Percentiles rank a stretch among this genome's conserved stretches.
Conservation (phyloP, 2,888 invertebrate genomes). For the Coelopa pilipes region DNA sequence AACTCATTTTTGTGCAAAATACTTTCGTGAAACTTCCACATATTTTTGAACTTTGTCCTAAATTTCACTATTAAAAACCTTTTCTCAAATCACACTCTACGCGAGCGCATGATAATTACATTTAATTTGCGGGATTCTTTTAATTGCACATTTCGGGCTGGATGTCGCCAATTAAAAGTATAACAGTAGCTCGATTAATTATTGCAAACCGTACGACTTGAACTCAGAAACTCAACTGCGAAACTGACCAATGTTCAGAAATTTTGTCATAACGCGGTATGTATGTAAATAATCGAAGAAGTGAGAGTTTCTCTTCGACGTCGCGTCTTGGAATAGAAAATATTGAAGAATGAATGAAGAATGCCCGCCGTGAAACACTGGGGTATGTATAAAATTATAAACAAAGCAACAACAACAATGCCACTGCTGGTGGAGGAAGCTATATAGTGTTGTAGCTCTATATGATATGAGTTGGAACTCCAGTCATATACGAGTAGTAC, state of each 20-base stretch:
- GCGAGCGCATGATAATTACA: too few species aligned
- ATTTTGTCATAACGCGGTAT: neutral
- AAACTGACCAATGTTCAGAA: neutral
- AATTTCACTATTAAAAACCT: too few species aligned
- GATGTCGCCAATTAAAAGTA: too few species aligned
- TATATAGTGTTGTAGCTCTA: neutral
- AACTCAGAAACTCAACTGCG: neutral
- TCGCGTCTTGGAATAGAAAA: constrained; percentile 14
- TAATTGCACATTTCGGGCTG: too few species aligned
- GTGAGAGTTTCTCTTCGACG: constrained; percentile 27
- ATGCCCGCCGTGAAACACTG: neutral
- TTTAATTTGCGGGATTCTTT: too few species aligned
- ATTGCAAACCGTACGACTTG: neutral
- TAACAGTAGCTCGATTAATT: too few species aligned
- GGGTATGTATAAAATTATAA: neutral
- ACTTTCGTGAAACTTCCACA: too few species aligned
- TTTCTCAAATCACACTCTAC: too few species aligned
- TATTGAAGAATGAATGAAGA: constrained; percentile 8
- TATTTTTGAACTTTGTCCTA: too few species aligned
- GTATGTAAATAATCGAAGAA: constrained; percentile 2
- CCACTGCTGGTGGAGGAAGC: neutral
- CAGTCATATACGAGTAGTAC: neutral
- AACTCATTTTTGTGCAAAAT: too few species aligned
- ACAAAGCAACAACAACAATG: neutral
- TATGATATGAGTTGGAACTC: neutral